Evolutionary conservation across 2,113 vertebrate genomes (phyloP).

Genomic region (Danio rerio): GRCz12tu NC_133191.1:54070501-54071000

Average conservation of each 20-base stretch:
- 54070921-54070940: constrained; percentile 40
- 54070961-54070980: no score
- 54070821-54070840: constrained; percentile 19
- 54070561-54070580: not conserved
- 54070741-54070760: constrained; percentile 61
- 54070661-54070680: constrained; percentile 69
- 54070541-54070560: not conserved
- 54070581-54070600: not conserved
- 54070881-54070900: constrained; percentile 16
- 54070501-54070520: not conserved
- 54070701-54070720: constrained; percentile 67
- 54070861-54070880: constrained; percentile 2
- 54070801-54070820: constrained; percentile 36
- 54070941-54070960: not conserved
- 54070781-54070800: constrained; percentile 43
- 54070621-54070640: constrained; percentile 33
- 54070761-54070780: constrained; percentile 56
- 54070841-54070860: not conserved
- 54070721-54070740: constrained; percentile 67
- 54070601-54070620: not conserved
- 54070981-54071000: no score
- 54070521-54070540: no score
- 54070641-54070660: constrained; percentile 70
- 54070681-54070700: constrained; percentile 67
- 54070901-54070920: constrained; percentile 21